phyloP scores from a whole-genome alignment of 2,113 vertebrate species.

The Lophura nycthemera region DNA sequence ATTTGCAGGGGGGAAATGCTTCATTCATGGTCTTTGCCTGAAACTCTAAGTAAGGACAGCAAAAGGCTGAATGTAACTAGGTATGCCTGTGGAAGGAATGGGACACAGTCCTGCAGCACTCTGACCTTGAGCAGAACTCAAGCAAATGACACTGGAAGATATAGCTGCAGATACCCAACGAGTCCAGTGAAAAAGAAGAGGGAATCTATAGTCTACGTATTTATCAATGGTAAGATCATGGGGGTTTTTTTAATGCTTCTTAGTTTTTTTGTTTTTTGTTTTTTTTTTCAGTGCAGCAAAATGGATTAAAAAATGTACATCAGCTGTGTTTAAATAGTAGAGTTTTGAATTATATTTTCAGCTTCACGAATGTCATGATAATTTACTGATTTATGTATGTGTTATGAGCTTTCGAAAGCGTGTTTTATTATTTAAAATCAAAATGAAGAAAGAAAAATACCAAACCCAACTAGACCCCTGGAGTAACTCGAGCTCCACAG shows the following conservation, averaged over 20 bases:
- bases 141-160: conserved; percentile 88
- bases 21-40: conserved; percentile 88
- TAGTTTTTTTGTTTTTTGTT: neutral
- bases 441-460: neutral
- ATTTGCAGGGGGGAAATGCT: conserved; percentile 86
- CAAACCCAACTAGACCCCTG: neutral
- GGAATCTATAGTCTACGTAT: conserved; percentile 87
- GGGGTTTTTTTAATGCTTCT: neutral
- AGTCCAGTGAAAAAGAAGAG: conserved; percentile 72
- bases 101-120: conserved; percentile 85
- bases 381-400: neutral
- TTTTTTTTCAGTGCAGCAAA: neutral
- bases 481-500: neutral
- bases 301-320: neutral
- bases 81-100: conserved; percentile 82
- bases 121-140: conserved; percentile 81
- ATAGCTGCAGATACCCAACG: conserved; percentile 85
- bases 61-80: conserved; percentile 78
- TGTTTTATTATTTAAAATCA: neutral
- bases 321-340: neutral
- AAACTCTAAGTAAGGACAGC: conserved; percentile 77
- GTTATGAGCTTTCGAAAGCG: neutral
- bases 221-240: conserved; percentile 90
- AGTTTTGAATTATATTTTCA: neutral
- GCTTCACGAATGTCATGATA: neutral